Evolutionary conservation across 2,888 invertebrate species (phyloP).

Genomic region (Luperina nickerlii): DNA sequence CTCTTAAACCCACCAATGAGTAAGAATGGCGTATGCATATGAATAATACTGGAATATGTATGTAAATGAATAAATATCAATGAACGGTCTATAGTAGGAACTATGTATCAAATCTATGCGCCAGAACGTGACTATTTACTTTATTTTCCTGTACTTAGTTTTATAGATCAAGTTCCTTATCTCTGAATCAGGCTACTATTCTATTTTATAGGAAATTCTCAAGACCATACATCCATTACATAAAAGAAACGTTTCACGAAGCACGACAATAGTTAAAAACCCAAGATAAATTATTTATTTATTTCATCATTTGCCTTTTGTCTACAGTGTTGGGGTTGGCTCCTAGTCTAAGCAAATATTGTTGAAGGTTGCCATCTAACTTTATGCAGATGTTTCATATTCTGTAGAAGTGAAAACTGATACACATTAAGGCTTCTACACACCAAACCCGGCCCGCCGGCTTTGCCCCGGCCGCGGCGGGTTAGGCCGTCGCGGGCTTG

Average conservation of each 20-base stretch:
- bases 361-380: not conserved
- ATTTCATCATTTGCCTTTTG: not conserved
- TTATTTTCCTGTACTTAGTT: slow-evolving; percentile 29
- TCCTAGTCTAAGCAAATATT: not conserved
- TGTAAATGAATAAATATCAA: slow-evolving; percentile 8
- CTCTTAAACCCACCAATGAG: slow-evolving; percentile 3
- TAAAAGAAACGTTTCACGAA: slow-evolving; percentile 9
- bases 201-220: slow-evolving; percentile 50
- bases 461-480: too few species aligned
- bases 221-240: slow-evolving; percentile 36
- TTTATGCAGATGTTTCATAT: not conserved
- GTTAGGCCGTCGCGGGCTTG: too few species aligned
- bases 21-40: slow-evolving; percentile 1
- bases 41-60: slow-evolving; percentile 2
- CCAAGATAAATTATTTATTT: slow-evolving; percentile 8
- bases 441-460: too few species aligned
- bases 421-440: too few species aligned
- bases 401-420: not conserved
- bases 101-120: slow-evolving; percentile 3
- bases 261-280: slow-evolving; percentile 16
- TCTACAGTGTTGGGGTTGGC: not conserved
- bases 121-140: slow-evolving; percentile 63
- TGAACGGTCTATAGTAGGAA: not conserved
- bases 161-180: slow-evolving; percentile 48
- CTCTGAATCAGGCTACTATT: slow-evolving; percentile 54